Percentiles rank a stretch among this genome's conserved stretches.
phyloP scores from a whole-genome alignment of 2,797 vertebrate genomes.

The Neosilurus hyrtlii region DNA sequence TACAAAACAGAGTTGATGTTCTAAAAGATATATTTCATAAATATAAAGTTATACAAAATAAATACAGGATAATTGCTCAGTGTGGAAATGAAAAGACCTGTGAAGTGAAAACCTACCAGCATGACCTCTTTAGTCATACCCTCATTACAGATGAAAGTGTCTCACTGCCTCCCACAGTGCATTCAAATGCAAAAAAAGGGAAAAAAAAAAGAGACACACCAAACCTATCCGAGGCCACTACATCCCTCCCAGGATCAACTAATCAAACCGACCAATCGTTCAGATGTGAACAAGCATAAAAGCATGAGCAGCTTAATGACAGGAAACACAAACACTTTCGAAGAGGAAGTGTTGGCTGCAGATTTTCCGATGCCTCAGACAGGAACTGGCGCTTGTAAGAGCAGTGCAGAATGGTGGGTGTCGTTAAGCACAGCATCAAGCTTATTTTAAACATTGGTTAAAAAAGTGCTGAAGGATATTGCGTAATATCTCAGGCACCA shows the following conservation, averaged over 20 bases:
- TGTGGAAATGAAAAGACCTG: not conserved
- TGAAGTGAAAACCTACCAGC: not conserved
- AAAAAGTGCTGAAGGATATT: not conserved
- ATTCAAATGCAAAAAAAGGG: not conserved
- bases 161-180: not conserved
- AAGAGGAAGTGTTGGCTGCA: slow-evolving; percentile 54
- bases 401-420: not conserved
- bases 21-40: not conserved
- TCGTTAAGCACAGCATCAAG: not conserved
- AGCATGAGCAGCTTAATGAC: slow-evolving; percentile 35
- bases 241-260: not conserved
- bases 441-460: not conserved
- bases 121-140: not conserved
- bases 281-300: slow-evolving; percentile 11
- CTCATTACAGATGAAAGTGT: not conserved
- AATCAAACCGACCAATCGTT: slow-evolving; percentile 7
- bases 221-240: not conserved
- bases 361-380: slow-evolving; percentile 58
- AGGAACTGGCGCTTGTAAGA: slow-evolving; percentile 42
- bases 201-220: not conserved
- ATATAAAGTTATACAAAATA: not conserved
- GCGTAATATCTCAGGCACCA: not conserved
- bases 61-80: not conserved
- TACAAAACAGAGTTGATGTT: not conserved
- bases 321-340: slow-evolving; percentile 52